These are phyloP conservation scores for Amiota mariae DNA, from an alignment of 2,888 invertebrate genomes.

Conservation along the genomic window DNA sequence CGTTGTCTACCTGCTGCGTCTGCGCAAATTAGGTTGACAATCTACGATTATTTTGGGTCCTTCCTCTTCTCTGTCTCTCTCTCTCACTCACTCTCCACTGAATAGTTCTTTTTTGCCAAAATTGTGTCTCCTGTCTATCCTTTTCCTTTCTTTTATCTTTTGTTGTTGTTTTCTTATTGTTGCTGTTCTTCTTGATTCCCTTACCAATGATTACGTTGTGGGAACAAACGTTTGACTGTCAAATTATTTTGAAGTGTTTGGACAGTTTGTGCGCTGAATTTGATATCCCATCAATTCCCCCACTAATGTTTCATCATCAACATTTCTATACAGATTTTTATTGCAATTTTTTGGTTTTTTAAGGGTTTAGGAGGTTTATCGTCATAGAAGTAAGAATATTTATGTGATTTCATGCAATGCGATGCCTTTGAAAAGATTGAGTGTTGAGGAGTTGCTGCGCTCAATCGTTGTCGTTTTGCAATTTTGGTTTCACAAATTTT, in stretches of 20 bases:
- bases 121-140: conserved; percentile 5
- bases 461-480: conserved; percentile 15
- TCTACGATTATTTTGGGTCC: neutral
- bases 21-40: conserved; percentile 63
- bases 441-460: conserved; percentile 15
- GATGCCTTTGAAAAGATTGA: conserved; percentile 11
- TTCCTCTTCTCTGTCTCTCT: neutral
- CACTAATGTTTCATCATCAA: neutral
- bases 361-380: conserved; percentile 4
- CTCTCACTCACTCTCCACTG: too few species aligned
- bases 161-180: neutral
- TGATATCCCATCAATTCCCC: conserved; percentile 9
- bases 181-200: conserved; percentile 1
- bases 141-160: neutral
- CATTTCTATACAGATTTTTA: conserved; percentile 15
- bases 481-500: neutral
- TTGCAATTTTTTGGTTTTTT: conserved; percentile 9
- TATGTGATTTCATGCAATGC: neutral
- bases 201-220: conserved; percentile 54
- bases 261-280: conserved; percentile 60
- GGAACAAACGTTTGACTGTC: conserved; percentile 69
- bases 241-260: conserved; percentile 73
- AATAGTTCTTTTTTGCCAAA: too few species aligned
- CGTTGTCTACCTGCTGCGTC: conserved; percentile 15
- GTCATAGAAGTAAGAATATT: neutral